Conservation (phyloP, 2,797 vertebrate species). For the Sebastes elongatus region DNA sequence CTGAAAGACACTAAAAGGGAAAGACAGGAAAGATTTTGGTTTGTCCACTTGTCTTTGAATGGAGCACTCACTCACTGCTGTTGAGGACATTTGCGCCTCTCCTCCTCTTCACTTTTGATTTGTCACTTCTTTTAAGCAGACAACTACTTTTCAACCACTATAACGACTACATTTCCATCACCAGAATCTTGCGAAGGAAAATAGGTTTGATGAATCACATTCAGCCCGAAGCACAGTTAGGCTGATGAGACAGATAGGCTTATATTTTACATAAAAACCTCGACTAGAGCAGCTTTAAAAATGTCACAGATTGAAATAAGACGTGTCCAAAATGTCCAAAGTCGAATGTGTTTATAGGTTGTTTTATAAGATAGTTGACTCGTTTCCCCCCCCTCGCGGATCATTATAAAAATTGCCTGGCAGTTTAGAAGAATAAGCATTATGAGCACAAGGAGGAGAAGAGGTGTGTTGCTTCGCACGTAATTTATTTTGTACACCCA, state of each 20-base stretch:
- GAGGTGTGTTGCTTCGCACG: conserved; percentile 12
- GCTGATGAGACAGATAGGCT: not conserved
- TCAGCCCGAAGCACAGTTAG: not conserved
- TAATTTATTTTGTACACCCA: conserved; percentile 53
- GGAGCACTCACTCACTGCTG: not conserved
- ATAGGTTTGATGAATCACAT: conserved; percentile 6
- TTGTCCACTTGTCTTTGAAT: not conserved
- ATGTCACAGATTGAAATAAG: not conserved
- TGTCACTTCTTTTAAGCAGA: not conserved
- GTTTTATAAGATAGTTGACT: conserved; percentile 14
- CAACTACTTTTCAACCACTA: not conserved
- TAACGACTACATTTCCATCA: not conserved
- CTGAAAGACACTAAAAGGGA: not conserved
- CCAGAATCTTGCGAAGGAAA: not conserved
- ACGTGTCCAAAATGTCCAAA: not conserved
- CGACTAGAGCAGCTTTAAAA: conserved; percentile 8
- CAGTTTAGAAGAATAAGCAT: conserved; percentile 37
- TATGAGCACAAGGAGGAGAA: conserved; percentile 13
- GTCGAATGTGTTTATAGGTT: conserved; percentile 3
- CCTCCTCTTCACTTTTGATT: not conserved
- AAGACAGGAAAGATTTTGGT: not conserved
- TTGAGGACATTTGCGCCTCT: not conserved
- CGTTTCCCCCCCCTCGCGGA: not conserved
- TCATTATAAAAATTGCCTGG: conserved; percentile 25
- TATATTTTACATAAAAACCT: conserved; percentile 24